phyloP scores from a whole-genome alignment of 37 sponge, comb jelly and placozoan genomes.

The Eunapius fragilis region DNA sequence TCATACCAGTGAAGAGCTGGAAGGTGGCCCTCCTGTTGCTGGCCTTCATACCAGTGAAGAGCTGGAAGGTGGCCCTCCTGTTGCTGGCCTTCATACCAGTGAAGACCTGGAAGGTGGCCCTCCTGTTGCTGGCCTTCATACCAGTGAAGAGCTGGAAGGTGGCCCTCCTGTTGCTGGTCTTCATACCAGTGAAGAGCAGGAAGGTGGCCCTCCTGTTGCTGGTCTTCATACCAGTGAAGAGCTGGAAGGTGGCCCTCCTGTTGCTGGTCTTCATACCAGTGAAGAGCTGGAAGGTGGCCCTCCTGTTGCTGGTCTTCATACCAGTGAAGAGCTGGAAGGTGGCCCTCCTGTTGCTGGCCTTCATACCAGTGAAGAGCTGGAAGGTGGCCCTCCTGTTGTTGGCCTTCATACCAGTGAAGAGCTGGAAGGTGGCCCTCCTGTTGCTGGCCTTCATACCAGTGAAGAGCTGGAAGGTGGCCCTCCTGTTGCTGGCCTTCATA shows the following conservation, averaged over 20 bases:
- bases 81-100: slow-evolving; percentile 57
- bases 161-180: slow-evolving; percentile 61
- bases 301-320: slow-evolving; percentile 62
- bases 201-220: slow-evolving; percentile 68
- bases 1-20: slow-evolving; percentile 55
- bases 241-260: slow-evolving; percentile 62
- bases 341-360: slow-evolving; percentile 59
- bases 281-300: slow-evolving; percentile 56
- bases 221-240: slow-evolving; percentile 48
- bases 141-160: slow-evolving; percentile 58
- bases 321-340: slow-evolving; percentile 58
- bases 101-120: slow-evolving; percentile 55
- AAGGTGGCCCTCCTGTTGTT: slow-evolving; percentile 66
- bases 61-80: slow-evolving; percentile 62
- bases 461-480: slow-evolving; percentile 56
- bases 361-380: slow-evolving; percentile 55
- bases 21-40: slow-evolving; percentile 68
- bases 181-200: slow-evolving; percentile 54
- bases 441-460: slow-evolving; percentile 57
- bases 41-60: slow-evolving; percentile 46
- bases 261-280: slow-evolving; percentile 59
- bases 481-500: slow-evolving; percentile 60
- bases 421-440: slow-evolving; percentile 62
- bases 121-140: slow-evolving; percentile 60
- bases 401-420: slow-evolving; percentile 46